These are phyloP conservation scores for Macquaria ambigua DNA, from an alignment of 2,113 vertebrate species.

Conservation along the genomic window DNA sequence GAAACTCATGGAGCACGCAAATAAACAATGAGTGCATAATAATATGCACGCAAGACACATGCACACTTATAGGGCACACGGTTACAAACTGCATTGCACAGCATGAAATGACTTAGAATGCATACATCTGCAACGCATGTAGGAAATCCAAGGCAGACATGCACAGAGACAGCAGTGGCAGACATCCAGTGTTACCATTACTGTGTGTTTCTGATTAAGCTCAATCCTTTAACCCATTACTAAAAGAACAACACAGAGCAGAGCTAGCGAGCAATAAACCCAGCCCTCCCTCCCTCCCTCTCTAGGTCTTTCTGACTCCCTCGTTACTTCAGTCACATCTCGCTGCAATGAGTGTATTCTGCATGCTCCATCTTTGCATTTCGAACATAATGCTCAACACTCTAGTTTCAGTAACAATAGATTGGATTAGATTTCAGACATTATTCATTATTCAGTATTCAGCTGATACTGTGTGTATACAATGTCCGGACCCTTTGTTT, in stretches of 20 bases:
- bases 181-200: neutral
- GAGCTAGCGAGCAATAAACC: neutral
- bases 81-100: neutral
- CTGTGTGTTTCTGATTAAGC: slow-evolving; percentile 14
- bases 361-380: neutral
- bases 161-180: neutral
- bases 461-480: neutral
- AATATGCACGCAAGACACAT: neutral
- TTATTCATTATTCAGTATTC: too few relatives aligned
- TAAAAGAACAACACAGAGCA: neutral
- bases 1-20: slow-evolving; percentile 62
- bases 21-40: neutral
- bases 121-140: neutral
- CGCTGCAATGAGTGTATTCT: neutral
- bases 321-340: neutral
- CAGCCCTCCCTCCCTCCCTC: neutral
- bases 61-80: fast-evolving
- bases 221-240: neutral
- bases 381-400: neutral
- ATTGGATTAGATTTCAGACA: neutral
- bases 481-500: too few relatives aligned
- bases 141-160: neutral
- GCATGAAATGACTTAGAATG: neutral
- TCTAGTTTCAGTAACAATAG: neutral
- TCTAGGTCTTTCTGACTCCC: neutral